phyloP scores from a whole-genome alignment of 92 coral and sea anemone genomes.

The Zoanthus solanderi region DNA sequence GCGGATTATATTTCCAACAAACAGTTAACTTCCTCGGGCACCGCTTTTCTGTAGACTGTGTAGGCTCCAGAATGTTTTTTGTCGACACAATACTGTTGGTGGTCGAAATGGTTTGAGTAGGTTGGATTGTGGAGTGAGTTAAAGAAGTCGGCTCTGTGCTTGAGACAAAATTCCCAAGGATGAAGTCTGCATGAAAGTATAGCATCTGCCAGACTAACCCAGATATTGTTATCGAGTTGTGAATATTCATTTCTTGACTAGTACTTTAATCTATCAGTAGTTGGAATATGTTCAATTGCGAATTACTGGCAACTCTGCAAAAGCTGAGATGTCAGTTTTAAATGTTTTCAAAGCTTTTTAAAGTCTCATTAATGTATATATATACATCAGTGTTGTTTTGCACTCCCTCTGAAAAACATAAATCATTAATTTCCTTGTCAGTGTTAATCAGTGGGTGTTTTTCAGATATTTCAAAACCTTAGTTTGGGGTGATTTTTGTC shows the following conservation, averaged over 20 bases:
- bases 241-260: background rate
- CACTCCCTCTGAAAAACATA: background rate
- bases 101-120: background rate
- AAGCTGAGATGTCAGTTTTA: background rate
- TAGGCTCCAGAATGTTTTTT: background rate
- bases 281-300: background rate
- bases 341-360: background rate
- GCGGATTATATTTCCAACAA: slow-evolving; percentile 37
- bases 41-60: background rate
- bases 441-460: background rate
- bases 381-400: background rate
- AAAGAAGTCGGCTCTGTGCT: background rate
- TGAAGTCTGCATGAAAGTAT: background rate
- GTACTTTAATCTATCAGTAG: background rate
- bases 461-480: background rate
- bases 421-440: background rate
- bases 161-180: background rate
- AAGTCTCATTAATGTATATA: background rate
- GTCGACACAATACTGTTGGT: background rate
- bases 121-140: background rate
- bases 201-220: background rate
- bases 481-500: background rate
- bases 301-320: background rate
- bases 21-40: slow-evolving; percentile 22
- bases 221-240: background rate